Evolutionary conservation across 2,888 invertebrate genomes (phyloP).

Genomic region (Acleris laterana): DNA sequence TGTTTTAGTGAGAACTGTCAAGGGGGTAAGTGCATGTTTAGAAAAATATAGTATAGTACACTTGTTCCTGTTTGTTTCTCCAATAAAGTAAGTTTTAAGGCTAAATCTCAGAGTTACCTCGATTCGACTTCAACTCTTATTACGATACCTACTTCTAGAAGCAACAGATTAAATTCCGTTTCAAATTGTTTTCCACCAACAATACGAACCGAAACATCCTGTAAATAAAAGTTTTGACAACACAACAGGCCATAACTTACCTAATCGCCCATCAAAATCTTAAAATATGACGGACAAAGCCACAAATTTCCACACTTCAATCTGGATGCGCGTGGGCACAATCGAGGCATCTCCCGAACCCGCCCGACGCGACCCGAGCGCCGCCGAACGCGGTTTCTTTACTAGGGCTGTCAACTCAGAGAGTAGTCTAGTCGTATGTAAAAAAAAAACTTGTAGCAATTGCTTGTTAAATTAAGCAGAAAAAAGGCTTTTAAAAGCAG

Average conservation of each 20-base stretch:
- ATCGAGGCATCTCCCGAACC: conserved; percentile 56
- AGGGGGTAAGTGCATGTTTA: no score
- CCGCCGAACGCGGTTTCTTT: conserved; percentile 42
- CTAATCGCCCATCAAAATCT: conserved; percentile 52
- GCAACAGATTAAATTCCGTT: background rate
- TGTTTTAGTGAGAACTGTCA: no score
- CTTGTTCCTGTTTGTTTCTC: no score
- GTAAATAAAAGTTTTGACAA: conserved; percentile 39
- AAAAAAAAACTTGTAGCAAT: no score
- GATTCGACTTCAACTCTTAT: no score
- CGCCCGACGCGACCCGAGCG: conserved; percentile 56
- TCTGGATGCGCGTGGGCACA: conserved; percentile 60
- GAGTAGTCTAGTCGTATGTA: no score
- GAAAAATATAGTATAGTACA: no score
- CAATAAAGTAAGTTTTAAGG: no score
- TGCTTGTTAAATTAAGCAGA: no score
- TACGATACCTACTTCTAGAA: no score
- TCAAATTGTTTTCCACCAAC: background rate
- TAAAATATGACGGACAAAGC: conserved; percentile 42
- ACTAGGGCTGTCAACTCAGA: conserved; percentile 18
- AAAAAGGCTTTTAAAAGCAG: no score
- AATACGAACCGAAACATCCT: conserved; percentile 3
- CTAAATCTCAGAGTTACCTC: no score
- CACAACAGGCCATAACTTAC: conserved; percentile 48
- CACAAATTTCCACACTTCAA: conserved; percentile 46